Percentiles rank a stretch among this genome's conserved stretches.
Evolutionary conservation across 1,140 invertebrate species (phyloP).

Genomic region (Agraylea sexmaculata): DNA sequence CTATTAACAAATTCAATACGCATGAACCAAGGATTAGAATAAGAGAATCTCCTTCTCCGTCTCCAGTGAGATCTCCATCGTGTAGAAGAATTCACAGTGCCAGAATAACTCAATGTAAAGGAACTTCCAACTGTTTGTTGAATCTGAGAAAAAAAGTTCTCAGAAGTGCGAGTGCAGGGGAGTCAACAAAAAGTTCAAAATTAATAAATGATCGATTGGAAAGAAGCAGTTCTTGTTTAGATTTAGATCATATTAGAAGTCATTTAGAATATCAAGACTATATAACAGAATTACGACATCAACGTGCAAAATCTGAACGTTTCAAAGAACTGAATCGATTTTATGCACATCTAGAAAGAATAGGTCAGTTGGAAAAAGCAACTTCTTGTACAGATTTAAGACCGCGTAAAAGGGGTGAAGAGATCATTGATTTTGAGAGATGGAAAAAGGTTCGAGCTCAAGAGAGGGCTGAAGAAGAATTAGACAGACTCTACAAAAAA

Average conservation of each 20-base stretch:
- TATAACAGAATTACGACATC: conserved; percentile 58
- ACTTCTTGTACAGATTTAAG: conserved; percentile 58
- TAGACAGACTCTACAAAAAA: conserved; percentile 65
- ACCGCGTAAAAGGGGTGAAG: conserved; percentile 56
- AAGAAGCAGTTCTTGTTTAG: conserved; percentile 36
- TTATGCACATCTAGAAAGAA: conserved; percentile 74
- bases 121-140: conserved; percentile 15
- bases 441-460: conserved; percentile 71
- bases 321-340: conserved; percentile 80
- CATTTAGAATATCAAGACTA: conserved; percentile 57
- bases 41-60: conserved; percentile 38
- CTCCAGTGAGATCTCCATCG: conserved; percentile 50
- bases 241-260: conserved; percentile 29
- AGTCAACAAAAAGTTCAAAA: conserved; percentile 23
- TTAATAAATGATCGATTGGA: conserved; percentile 22
- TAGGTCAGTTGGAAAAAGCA: conserved; percentile 67
- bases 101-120: conserved; percentile 29
- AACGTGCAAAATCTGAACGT: conserved; percentile 58
- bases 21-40: conserved; percentile 13
- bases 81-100: conserved; percentile 48
- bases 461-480: conserved; percentile 70
- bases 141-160: conserved; percentile 30
- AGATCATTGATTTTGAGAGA: conserved; percentile 75
- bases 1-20: no score
- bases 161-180: conserved; percentile 50